These are phyloP conservation scores for Rhinogobius similis DNA, from an alignment of 2,113 vertebrate genomes.

Conservation along the genomic window DNA sequence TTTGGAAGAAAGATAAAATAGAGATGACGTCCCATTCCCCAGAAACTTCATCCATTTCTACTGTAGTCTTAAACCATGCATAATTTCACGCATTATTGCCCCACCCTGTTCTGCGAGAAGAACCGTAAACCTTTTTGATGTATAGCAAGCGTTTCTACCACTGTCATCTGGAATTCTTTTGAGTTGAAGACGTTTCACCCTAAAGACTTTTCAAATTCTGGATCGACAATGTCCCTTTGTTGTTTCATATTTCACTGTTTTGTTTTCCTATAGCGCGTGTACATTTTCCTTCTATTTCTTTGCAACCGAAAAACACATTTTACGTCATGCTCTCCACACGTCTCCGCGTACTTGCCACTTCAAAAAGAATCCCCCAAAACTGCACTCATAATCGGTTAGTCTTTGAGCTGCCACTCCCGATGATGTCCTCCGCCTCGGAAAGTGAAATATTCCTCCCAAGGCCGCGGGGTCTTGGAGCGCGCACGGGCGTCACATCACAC, in stretches of 20 bases:
- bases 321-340: background rate
- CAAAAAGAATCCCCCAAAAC: slow-evolving; percentile 33
- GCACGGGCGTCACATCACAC: slow-evolving; percentile 50
- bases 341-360: slow-evolving; percentile 24
- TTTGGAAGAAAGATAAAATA: no score
- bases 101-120: no score
- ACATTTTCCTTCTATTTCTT: background rate
- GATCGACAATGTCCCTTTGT: no score
- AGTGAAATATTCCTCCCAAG: slow-evolving; percentile 24
- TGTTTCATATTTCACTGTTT: no score
- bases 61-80: background rate
- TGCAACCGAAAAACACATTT: background rate
- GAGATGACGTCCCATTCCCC: no score
- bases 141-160: background rate
- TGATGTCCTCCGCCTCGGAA: slow-evolving; percentile 39
- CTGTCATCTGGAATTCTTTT: background rate
- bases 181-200: no score
- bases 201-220: no score
- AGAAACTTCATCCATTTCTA: no score
- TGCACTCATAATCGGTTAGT: slow-evolving; percentile 39
- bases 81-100: background rate
- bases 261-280: background rate
- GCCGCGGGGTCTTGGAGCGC: slow-evolving; percentile 25
- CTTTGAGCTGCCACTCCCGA: slow-evolving; percentile 45
- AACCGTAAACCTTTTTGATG: no score